A percentile compares a stretch with the other conserved stretches of the same genome.
phyloP scores from a whole-genome alignment of 2,113 vertebrate species.

The Corythornis madagascariensis region DNA sequence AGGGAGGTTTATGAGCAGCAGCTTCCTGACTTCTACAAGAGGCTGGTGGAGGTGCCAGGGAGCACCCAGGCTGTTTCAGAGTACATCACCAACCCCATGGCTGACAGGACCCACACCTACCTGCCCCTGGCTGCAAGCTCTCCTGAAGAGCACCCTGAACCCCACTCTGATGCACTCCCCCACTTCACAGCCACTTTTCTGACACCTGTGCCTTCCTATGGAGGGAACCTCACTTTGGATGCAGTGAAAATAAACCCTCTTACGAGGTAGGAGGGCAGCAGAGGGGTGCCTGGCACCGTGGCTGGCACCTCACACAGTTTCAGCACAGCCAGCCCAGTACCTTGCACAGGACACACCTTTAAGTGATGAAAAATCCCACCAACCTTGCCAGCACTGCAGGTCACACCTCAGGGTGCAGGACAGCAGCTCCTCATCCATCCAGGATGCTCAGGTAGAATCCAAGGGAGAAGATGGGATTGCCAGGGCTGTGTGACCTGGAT shows the following conservation, averaged over 20 bases:
- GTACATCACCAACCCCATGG: neutral
- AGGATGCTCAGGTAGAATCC: rapidly evolving
- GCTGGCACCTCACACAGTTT: neutral
- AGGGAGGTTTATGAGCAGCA: neutral
- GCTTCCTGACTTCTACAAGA: constrained; percentile 37
- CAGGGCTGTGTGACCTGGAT: rapidly evolving
- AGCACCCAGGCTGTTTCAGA: neutral
- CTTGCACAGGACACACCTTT: rapidly evolving
- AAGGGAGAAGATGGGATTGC: neutral
- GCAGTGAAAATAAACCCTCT: constrained; percentile 55
- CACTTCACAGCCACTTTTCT: neutral
- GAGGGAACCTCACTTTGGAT: constrained; percentile 69
- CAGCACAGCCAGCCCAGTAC: neutral
- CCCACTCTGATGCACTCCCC: neutral
- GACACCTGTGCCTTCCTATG: neutral
- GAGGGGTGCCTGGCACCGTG: rapidly evolving
- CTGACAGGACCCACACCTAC: neutral
- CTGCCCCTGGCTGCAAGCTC: neutral
- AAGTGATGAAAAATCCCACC: neutral
- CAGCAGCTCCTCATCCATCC: neutral
- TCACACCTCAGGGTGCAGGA: rapidly evolving
- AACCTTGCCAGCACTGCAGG: neutral
- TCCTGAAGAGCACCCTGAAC: neutral
- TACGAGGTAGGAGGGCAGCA: neutral
- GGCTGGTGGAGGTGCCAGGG: neutral